A percentile compares a stretch with the other conserved stretches of the same genome.
Conservation (phyloP, 1,140 invertebrate genomes). For the Brachionus manjavacas region DNA sequence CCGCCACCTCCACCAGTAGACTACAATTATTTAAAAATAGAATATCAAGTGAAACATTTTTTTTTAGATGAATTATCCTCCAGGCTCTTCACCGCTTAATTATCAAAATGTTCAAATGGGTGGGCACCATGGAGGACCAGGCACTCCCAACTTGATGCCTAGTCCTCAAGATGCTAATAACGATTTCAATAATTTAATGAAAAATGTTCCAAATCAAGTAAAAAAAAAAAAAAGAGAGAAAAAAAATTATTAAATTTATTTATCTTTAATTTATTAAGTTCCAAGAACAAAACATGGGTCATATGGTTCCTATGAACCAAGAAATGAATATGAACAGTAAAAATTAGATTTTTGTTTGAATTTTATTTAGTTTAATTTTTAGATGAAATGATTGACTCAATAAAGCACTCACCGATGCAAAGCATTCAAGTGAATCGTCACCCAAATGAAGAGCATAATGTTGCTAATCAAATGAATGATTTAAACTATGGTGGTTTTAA, state of each 20-base stretch:
- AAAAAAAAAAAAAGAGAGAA: background rate
- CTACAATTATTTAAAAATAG: background rate
- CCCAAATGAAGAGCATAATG: background rate
- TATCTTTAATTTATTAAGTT: conserved; percentile 3
- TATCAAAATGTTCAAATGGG: conserved; percentile 38
- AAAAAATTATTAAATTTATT: background rate
- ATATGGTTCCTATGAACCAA: conserved; percentile 17
- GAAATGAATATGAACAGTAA: conserved; percentile 40
- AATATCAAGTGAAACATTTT: background rate
- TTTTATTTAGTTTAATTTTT: background rate
- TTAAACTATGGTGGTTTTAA: background rate
- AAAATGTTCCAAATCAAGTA: conserved; percentile 19
- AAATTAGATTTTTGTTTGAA: background rate
- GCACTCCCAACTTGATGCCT: conserved; percentile 12
- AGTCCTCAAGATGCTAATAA: conserved; percentile 21
- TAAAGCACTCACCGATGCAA: conserved; percentile 24
- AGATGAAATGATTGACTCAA: conserved; percentile 40
- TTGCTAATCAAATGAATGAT: background rate
- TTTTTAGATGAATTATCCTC: conserved; percentile 23
- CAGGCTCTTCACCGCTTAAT: background rate
- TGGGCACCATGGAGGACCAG: conserved; percentile 16
- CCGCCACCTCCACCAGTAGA: background rate
- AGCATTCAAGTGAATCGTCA: conserved; percentile 6
- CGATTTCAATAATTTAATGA: conserved; percentile 31
- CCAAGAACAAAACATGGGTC: conserved; percentile 29